Evolutionary conservation across 2,113 vertebrate species (phyloP).

Genomic region (Mugil cephalus): DNA sequence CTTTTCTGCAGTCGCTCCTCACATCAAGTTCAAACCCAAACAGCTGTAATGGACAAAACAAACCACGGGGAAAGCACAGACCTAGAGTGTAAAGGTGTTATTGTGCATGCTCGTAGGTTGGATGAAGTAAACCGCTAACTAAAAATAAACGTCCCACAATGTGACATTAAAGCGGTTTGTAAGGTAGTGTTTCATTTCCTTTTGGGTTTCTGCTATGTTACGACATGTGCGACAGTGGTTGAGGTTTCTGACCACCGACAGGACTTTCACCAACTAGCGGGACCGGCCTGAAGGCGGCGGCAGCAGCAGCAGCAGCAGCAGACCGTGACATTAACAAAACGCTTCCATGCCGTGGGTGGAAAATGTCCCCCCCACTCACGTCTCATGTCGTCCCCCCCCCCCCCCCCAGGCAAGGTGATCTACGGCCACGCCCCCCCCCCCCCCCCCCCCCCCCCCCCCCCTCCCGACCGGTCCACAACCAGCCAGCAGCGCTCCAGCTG

Average conservation of each 20-base stretch:
- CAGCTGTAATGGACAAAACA: constrained; percentile 1
- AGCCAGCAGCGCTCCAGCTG: constrained; percentile 36
- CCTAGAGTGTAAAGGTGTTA: not conserved
- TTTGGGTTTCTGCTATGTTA: constrained; percentile 43
- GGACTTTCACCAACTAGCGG: constrained; percentile 58
- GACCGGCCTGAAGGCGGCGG: constrained; percentile 41
- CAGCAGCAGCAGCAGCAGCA: constrained; percentile 56
- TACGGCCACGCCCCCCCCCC: constrained; percentile 14
- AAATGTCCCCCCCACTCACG: not conserved
- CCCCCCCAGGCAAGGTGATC: constrained; percentile 67
- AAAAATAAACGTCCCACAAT: constrained; percentile 17
- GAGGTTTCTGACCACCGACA: constrained; percentile 74
- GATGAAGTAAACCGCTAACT: not conserved
- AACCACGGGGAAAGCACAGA: not conserved
- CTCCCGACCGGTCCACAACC: constrained; percentile 21
- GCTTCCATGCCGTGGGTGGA: constrained; percentile 51
- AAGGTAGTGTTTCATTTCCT: constrained; percentile 29
- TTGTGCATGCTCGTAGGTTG: not conserved
- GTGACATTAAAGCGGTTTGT: constrained; percentile 10
- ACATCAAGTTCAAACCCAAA: constrained; percentile 13
- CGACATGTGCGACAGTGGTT: constrained; percentile 62
- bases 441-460: too few species aligned
- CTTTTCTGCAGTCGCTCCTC: constrained; percentile 14
- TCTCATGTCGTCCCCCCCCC: too few species aligned
- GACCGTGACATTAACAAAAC: constrained; percentile 67